phyloP scores from a whole-genome alignment of 2,888 invertebrate species.

The Pseudolycoriella hygida region DNA sequence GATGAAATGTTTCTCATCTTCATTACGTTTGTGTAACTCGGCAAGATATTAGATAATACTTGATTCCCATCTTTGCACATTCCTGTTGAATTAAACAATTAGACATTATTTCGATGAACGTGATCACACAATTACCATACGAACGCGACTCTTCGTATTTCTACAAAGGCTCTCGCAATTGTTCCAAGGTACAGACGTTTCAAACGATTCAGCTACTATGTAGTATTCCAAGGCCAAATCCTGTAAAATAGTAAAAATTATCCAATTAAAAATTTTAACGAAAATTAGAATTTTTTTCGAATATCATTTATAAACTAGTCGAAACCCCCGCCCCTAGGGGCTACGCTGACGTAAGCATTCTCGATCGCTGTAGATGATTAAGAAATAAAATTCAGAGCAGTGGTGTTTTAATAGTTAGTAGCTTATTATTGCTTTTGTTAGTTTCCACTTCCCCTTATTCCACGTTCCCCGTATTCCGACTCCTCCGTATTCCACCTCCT shows the following conservation, averaged over 20 bases:
- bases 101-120: neutral
- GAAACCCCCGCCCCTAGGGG: too few relatives aligned
- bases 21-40: conserved; percentile 84
- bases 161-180: conserved; percentile 62
- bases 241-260: conserved; percentile 32
- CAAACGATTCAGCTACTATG: conserved; percentile 91
- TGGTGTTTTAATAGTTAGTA: too few relatives aligned
- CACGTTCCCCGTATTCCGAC: too few relatives aligned
- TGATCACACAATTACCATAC: conserved; percentile 22
- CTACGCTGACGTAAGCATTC: too few relatives aligned
- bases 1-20: too few relatives aligned
- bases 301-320: neutral
- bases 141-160: conserved; percentile 74
- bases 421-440: too few relatives aligned
- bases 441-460: too few relatives aligned
- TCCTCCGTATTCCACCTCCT: too few relatives aligned
- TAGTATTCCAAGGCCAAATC: conserved; percentile 79
- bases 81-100: conserved; percentile 24
- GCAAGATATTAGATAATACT: conserved; percentile 51
- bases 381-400: too few relatives aligned
- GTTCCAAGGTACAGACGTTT: conserved; percentile 97
- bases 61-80: conserved; percentile 39
- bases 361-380: too few relatives aligned
- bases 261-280: too few relatives aligned
- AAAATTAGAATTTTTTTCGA: too few relatives aligned